These are phyloP conservation scores for Aplysia californica DNA, from an alignment of 1,140 invertebrate species.

Conservation along the genomic window DNA sequence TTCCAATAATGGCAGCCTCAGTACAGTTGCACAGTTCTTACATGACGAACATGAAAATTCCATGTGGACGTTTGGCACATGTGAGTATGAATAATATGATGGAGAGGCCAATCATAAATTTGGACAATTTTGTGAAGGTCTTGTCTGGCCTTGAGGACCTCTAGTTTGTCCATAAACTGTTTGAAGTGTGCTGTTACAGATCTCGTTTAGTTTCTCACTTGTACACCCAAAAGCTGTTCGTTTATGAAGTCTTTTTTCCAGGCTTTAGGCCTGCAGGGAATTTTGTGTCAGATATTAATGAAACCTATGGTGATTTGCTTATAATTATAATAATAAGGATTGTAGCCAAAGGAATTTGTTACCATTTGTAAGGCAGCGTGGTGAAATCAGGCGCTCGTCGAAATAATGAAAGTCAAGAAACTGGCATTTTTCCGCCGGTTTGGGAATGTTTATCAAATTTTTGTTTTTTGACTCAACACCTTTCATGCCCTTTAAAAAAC, in stretches of 20 bases:
- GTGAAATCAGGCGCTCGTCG: too few species aligned
- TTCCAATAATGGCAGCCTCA: conserved; percentile 56
- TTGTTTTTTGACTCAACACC: too few species aligned
- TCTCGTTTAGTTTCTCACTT: neutral
- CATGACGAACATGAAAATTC: conserved; percentile 14
- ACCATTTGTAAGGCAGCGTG: too few species aligned
- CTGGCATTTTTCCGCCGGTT: too few species aligned
- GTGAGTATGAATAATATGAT: conserved; percentile 6
- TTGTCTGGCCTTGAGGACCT: neutral
- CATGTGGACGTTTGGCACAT: conserved; percentile 24
- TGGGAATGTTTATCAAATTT: too few species aligned
- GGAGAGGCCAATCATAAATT: neutral
- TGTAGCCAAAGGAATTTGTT: too few species aligned
- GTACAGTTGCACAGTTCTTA: conserved; percentile 32
- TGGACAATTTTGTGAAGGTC: too few species aligned
- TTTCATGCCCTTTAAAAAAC: too few species aligned
- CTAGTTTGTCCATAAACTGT: neutral
- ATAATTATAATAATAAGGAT: too few species aligned
- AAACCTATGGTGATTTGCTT: too few species aligned
- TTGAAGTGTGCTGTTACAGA: neutral
- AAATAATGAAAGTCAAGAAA: too few species aligned
- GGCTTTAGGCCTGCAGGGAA: neutral
- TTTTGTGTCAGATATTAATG: too few species aligned
- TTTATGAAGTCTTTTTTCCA: neutral
- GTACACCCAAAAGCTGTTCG: neutral